Evolutionary conservation across 2,797 vertebrate species (phyloP), one percentile per base, ranked within the genome.

Genomic region (Sphenodon punctatus): DNA sequence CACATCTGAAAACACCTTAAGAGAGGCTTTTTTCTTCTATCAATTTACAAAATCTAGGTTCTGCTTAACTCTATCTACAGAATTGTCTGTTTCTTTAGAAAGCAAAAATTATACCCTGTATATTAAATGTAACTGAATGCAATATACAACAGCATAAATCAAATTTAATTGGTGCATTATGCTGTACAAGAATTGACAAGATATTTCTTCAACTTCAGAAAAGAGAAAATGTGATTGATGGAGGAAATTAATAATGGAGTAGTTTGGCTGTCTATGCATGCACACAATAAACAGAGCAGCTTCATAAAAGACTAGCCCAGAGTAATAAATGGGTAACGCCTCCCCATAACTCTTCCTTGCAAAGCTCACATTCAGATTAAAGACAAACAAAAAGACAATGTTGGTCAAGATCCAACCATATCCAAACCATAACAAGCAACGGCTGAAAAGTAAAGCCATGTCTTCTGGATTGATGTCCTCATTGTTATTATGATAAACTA

Each of bases 211-310:
- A 84, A 66, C 72, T 79, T 64, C 74, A 64, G 42, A 71, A 76
- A 78, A 86, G 81, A 90, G 86, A 79, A 88, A 86, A 80, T 48
- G n/a, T 90, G 80, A 94, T 89, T 91, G 90, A 92, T 90, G 75
- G 85, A 77, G 90, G 59, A 85, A 90, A 88, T 89, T 90, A 92
- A 88, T 91, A 92, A 82, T 60, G 88, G 78, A 86, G 67, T 16
- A 76, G 79, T 66, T 58, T 67, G 78, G 75, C 77, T 93, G 73
- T 80, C 71, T 85, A 27, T 43, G 75, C 80, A n/a, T 38, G 78
- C 66, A 88, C 74, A 78, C 2, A 30, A 84, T 65, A 64, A 80
- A 41, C 0, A 2, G 39, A 88, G 32, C 45, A 64, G 39, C 58
- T 85, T 84, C 81, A 60, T 82, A 69, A 92, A 79, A 25, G 49